A percentile compares a stretch with the other conserved stretches of the same genome.
Conservation (phyloP, 2,113 vertebrate species). For the Sinocyclocheilus anshuiensis region DNA sequence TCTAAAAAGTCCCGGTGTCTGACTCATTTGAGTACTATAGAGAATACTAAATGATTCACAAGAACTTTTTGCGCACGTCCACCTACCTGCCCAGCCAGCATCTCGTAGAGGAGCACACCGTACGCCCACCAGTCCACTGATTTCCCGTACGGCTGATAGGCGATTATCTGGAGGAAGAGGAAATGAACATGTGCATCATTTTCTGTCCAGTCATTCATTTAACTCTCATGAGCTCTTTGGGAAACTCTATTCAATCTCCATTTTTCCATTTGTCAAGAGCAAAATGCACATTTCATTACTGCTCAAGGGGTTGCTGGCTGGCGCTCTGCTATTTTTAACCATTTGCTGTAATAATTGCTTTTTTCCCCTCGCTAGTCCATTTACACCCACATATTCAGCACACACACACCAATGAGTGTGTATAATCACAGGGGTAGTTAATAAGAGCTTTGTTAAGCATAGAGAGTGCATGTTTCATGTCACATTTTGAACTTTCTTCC, state of each 20-base stretch:
- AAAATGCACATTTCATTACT: neutral
- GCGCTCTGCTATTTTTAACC: constrained; percentile 10
- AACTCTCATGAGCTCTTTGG: neutral
- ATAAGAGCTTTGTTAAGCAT: constrained; percentile 18
- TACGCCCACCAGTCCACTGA: constrained; percentile 99
- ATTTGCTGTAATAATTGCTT: constrained; percentile 39
- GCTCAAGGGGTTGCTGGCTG: neutral
- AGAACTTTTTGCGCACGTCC: neutral
- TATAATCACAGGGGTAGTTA: constrained; percentile 14
- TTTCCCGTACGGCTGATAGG: constrained; percentile 94
- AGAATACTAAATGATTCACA: neutral
- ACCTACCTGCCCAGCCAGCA: constrained; percentile 94
- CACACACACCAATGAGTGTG: constrained; percentile 6
- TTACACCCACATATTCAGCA: constrained; percentile 38
- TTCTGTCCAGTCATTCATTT: neutral
- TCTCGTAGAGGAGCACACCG: constrained; percentile 94
- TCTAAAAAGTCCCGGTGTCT: neutral
- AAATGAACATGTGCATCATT: neutral
- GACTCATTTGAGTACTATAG: neutral
- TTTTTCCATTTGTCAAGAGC: constrained; percentile 14
- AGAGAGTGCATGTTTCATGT: constrained; percentile 7
- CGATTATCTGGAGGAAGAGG: constrained; percentile 83
- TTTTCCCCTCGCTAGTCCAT: neutral
- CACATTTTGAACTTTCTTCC: neutral
- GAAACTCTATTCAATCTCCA: constrained; percentile 9